A percentile compares a stretch with the other conserved stretches of the same genome.
phyloP scores from a whole-genome alignment of 2,113 vertebrate species.

The Caracal caracal region DNA sequence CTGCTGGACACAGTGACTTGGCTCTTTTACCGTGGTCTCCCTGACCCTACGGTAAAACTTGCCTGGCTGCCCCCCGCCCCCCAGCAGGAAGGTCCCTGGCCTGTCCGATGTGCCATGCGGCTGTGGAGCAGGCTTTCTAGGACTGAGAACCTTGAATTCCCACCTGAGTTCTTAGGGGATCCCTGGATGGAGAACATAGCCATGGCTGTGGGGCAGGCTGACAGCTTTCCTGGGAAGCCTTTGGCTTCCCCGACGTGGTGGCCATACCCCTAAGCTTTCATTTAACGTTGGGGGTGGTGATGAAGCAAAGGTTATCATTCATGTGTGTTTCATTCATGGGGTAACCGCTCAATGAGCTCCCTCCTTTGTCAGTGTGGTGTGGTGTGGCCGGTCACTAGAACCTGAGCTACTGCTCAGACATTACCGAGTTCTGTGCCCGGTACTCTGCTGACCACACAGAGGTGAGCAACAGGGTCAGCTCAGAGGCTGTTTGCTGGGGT shows the following conservation, averaged over 20 bases:
- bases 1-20: neutral
- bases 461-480: neutral
- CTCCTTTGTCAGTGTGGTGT: fast-evolving
- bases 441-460: neutral
- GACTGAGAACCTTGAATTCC: neutral
- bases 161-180: neutral
- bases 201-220: neutral
- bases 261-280: neutral
- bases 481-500: fast-evolving
- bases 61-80: neutral
- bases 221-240: neutral
- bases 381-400: neutral
- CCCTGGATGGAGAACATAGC: neutral
- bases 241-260: neutral
- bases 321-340: neutral
- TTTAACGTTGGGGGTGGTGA: neutral
- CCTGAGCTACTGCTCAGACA: neutral
- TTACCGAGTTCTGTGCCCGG: neutral
- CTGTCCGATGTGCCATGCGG: fast-evolving
- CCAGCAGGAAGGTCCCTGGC: neutral
- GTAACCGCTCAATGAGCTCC: neutral
- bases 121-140: neutral
- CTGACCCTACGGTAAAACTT: too few species aligned
- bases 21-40: neutral
- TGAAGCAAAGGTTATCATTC: neutral